Percentiles rank a stretch among this genome's conserved stretches.
Evolutionary conservation across 1,140 invertebrate species (phyloP).

Genomic region (Sipha flava): DNA sequence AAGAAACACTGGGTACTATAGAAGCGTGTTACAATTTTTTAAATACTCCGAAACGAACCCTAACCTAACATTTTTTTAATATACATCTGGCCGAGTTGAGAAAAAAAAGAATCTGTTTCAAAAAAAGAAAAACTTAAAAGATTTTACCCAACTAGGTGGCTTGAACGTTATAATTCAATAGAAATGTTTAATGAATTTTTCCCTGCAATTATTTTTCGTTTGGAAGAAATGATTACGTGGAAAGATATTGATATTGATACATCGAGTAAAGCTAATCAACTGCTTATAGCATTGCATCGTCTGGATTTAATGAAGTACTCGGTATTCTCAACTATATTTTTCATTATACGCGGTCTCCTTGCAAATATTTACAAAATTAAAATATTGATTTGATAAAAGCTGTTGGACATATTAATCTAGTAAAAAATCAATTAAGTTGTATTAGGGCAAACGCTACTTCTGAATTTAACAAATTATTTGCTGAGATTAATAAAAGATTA

Average conservation of each 20-base stretch:
- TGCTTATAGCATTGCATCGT: neutral
- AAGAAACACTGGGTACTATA: slow-evolving; percentile 31
- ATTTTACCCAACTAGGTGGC: neutral
- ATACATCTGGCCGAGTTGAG: neutral
- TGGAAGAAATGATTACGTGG: neutral
- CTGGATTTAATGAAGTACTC: neutral
- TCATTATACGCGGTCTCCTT: neutral
- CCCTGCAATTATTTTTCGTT: neutral
- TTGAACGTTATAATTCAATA: neutral
- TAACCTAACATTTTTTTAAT: neutral
- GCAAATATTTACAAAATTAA: neutral
- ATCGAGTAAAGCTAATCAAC: slow-evolving; percentile 1
- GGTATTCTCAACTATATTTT: neutral
- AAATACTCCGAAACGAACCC: slow-evolving; percentile 19
- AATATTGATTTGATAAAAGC: neutral
- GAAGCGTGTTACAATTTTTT: slow-evolving; percentile 30
- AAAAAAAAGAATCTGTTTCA: neutral
- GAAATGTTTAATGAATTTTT: neutral
- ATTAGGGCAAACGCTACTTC: neutral
- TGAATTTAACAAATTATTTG: neutral
- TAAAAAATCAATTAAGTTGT: neutral
- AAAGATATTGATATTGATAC: neutral
- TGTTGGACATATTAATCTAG: neutral
- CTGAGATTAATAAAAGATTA: neutral
- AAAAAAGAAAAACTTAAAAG: neutral